Conservation (phyloP, 2,888 invertebrate species). For the Drosophila maculinotata region DNA sequence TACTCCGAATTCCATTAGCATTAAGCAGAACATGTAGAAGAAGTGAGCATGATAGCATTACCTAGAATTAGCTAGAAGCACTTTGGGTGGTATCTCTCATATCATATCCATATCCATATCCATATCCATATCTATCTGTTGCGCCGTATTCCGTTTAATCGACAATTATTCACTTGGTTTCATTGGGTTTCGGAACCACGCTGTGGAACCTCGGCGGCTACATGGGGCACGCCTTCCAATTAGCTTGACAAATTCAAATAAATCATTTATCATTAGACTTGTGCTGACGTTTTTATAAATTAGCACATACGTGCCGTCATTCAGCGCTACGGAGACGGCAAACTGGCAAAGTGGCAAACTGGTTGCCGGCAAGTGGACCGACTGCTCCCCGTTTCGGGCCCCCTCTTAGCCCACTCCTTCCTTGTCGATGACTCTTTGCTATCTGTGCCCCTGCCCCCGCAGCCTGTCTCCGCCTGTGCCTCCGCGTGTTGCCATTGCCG, state of each 20-base stretch:
- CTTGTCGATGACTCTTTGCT: conserved; percentile 1
- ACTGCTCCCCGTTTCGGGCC: conserved; percentile 5
- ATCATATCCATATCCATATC: neutral
- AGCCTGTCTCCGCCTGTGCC: neutral
- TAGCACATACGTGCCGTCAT: conserved; percentile 61
- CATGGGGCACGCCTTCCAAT: conserved; percentile 57
- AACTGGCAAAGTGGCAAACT: conserved; percentile 51
- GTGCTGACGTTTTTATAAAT: conserved; percentile 56
- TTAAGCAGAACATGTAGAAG: conserved; percentile 25
- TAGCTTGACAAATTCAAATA: conserved; percentile 66
- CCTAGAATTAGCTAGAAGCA: conserved; percentile 13
- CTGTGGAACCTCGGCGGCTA: neutral
- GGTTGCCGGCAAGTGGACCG: conserved; percentile 65
- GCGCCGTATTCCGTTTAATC: conserved; percentile 8
- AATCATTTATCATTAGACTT: conserved; percentile 65
- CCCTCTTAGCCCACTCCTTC: neutral
- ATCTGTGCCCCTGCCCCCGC: neutral
- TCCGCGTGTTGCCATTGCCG: conserved; percentile 16
- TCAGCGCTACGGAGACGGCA: conserved; percentile 12
- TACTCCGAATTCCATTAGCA: conserved; percentile 35
- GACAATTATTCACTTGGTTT: conserved; percentile 42
- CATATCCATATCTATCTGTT: conserved; percentile 1
- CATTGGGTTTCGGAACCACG: no score
- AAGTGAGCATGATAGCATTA: conserved; percentile 13
- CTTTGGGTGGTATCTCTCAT: neutral